Conservation (phyloP, 2,888 invertebrate species). For the Nomada ferruginata region DNA sequence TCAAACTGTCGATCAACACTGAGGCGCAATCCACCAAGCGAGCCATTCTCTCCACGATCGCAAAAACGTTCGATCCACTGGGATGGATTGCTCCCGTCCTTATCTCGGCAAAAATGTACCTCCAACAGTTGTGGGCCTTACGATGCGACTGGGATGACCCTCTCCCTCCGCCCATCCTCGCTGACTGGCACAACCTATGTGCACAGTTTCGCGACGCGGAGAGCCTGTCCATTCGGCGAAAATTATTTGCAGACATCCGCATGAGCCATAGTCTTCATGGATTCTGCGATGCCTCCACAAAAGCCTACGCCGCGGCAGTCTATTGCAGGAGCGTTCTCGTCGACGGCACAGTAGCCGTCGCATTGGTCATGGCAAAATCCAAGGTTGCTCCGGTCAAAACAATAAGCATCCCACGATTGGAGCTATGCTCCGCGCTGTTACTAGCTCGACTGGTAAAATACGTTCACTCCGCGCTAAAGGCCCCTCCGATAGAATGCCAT, state of each 20-base stretch:
- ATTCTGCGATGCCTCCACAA: not conserved
- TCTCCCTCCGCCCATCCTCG: not conserved
- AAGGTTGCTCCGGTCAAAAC: slow-evolving; percentile 1
- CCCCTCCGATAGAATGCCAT: not conserved
- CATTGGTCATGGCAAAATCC: not conserved
- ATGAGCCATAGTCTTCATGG: not conserved
- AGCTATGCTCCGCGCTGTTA: not conserved
- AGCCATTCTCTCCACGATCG: not conserved
- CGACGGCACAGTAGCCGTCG: not conserved
- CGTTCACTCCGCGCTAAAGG: not conserved
- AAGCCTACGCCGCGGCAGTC: not conserved
- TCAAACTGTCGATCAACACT: not conserved
- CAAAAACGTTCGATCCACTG: not conserved
- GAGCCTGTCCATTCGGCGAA: not conserved
- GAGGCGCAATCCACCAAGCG: not conserved
- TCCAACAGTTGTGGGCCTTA: not conserved
- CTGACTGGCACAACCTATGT: not conserved
- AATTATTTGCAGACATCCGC: not conserved
- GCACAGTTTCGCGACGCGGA: not conserved
- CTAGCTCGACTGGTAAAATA: not conserved
- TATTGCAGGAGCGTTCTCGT: not conserved
- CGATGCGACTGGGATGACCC: not conserved
- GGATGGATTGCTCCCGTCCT: not conserved
- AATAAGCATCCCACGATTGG: not conserved
- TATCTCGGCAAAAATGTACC: not conserved